These are phyloP conservation scores for Agrilus biguttatus DNA, from an alignment of 2,888 invertebrate species.

Conservation along the genomic window DNA sequence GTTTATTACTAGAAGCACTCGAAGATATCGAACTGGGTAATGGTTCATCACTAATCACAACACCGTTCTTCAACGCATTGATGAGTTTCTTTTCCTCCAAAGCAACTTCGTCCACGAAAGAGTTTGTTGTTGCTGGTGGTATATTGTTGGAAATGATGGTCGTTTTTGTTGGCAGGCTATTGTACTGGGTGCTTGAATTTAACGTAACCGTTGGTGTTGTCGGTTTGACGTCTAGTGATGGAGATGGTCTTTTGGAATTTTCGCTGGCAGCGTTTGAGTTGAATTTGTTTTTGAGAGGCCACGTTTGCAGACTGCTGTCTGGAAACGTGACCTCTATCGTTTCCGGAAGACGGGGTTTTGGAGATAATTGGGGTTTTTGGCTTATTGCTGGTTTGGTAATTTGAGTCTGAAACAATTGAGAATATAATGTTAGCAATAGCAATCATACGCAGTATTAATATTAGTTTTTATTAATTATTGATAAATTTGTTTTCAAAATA, in stretches of 20 bases:
- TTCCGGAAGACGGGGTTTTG: conserved; percentile 36
- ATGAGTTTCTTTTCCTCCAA: conserved; percentile 67
- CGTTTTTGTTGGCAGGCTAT: conserved; percentile 12
- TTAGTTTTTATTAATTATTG: no score
- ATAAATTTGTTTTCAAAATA: no score
- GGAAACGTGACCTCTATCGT: conserved; percentile 48
- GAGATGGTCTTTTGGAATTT: not conserved
- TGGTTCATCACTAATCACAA: conserved; percentile 39
- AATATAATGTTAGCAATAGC: not conserved
- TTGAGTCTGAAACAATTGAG: conserved; percentile 11
- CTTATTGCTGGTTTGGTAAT: conserved; percentile 34
- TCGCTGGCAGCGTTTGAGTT: conserved; percentile 21
- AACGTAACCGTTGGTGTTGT: conserved; percentile 8
- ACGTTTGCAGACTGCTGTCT: conserved; percentile 34
- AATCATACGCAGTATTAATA: no score
- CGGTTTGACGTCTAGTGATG: conserved; percentile 9
- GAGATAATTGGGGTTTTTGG: conserved; percentile 34
- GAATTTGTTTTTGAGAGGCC: conserved; percentile 46
- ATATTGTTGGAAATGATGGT: conserved; percentile 6
- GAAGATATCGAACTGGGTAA: conserved; percentile 9
- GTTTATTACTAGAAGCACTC: conserved; percentile 6
- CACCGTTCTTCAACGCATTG: conserved; percentile 63
- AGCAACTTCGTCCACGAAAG: conserved; percentile 52
- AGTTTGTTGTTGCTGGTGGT: conserved; percentile 11
- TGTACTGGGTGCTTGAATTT: conserved; percentile 7